Percentiles rank a stretch among this genome's conserved stretches.
Conservation (phyloP, 2,888 invertebrate genomes). For the Slavum lentiscoides region DNA sequence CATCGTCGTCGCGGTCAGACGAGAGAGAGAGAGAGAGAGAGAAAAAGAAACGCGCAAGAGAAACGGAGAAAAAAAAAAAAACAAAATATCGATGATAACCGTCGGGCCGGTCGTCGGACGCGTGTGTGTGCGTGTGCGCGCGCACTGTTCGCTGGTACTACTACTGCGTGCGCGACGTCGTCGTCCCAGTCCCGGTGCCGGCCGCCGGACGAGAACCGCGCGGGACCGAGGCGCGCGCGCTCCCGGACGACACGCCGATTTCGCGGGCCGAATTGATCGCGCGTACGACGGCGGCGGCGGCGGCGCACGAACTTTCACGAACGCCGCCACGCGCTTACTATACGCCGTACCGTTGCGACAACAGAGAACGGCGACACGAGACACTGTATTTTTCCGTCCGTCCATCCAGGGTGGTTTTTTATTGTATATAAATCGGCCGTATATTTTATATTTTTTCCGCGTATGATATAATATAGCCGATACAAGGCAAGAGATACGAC, state of each 20-base stretch:
- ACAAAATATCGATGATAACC: not conserved
- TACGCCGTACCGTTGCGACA: not conserved
- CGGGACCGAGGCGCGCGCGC: not conserved
- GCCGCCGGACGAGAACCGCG: not conserved
- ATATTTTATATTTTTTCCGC: no score
- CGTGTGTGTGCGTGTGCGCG: slow-evolving; percentile 5
- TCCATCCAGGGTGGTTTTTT: no score
- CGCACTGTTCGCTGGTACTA: no score
- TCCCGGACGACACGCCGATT: slow-evolving; percentile 3
- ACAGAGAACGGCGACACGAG: no score
- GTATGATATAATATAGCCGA: no score
- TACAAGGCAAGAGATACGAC: no score
- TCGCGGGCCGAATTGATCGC: slow-evolving; percentile 37
- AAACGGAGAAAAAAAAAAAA: not conserved
- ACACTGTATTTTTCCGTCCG: no score
- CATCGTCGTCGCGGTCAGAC: not conserved
- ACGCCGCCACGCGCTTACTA: not conserved
- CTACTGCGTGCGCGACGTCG: no score
- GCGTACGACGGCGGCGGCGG: no score
- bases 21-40: not conserved
- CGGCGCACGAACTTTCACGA: slow-evolving; percentile 14
- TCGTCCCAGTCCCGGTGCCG: no score
- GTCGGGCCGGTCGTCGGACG: no score
- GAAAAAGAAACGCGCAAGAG: not conserved
- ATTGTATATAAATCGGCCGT: no score